Evolutionary conservation across 2,113 vertebrate species (phyloP).

Genomic region (Picathartes gymnocephalus): DNA sequence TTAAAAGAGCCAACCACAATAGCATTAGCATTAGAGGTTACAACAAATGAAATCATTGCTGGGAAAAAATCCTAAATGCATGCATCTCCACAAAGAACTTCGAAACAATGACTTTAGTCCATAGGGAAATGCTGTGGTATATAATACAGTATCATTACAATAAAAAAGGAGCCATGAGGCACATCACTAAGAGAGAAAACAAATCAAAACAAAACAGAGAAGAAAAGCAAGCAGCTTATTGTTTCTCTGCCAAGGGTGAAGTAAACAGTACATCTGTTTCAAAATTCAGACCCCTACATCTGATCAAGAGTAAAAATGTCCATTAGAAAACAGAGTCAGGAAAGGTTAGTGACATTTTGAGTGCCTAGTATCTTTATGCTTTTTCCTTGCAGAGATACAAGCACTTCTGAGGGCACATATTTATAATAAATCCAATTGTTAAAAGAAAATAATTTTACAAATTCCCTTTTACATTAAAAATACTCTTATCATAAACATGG

Average conservation of each 20-base stretch:
- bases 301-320: conserved; percentile 69
- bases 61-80: conserved; percentile 62
- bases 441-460: conserved; percentile 74
- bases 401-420: conserved; percentile 50
- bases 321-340: conserved; percentile 26
- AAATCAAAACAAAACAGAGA: conserved; percentile 63
- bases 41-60: conserved; percentile 54
- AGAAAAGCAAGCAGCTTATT: conserved; percentile 54
- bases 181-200: conserved; percentile 63
- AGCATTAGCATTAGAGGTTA: conserved; percentile 56
- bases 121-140: conserved; percentile 65
- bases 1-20: conserved; percentile 68
- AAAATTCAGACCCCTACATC: conserved; percentile 51
- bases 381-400: conserved; percentile 25
- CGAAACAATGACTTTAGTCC: conserved; percentile 67
- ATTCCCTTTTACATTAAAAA: conserved; percentile 69
- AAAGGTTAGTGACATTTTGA: conserved; percentile 56
- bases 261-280: conserved; percentile 53
- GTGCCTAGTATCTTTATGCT: conserved; percentile 50
- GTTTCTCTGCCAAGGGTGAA: conserved; percentile 60
- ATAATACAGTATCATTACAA: conserved; percentile 68
- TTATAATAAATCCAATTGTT: conserved; percentile 67
- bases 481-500: conserved; percentile 69
- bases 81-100: conserved; percentile 67
- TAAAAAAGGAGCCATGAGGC: conserved; percentile 61